These are phyloP conservation scores for Erebia ligea DNA, from an alignment of 2,888 invertebrate species.

Conservation along the genomic window DNA sequence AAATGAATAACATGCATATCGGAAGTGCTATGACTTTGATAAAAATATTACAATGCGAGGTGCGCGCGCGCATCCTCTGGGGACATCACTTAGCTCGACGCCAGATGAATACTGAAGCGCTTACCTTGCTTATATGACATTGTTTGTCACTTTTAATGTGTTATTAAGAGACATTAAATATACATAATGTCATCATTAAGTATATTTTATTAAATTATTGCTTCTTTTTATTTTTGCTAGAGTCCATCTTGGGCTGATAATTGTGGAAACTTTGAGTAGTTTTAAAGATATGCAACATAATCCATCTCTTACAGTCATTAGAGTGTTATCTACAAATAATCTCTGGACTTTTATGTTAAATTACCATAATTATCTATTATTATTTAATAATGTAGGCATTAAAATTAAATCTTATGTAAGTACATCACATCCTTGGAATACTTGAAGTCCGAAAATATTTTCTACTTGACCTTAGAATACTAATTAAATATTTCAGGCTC, in stretches of 20 bases:
- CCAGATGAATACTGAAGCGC: conserved; percentile 39
- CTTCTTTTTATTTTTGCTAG: neutral
- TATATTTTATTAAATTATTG: neutral
- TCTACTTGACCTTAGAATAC: no score
- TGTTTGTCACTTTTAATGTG: conserved; percentile 43
- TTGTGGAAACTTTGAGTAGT: neutral
- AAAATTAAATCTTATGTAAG: no score
- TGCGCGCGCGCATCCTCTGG: conserved; percentile 39
- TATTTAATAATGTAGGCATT: no score
- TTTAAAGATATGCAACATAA: neutral
- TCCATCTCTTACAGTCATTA: no score
- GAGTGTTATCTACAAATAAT: no score
- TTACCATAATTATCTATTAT: no score
- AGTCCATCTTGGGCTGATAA: neutral
- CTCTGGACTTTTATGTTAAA: no score
- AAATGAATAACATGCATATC: conserved; percentile 14
- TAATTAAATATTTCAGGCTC: no score
- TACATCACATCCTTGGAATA: no score
- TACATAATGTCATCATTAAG: neutral
- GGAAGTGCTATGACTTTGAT: conserved; percentile 39
- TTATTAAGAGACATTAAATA: conserved; percentile 33
- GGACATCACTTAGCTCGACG: conserved; percentile 41
- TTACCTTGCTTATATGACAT: conserved; percentile 46
- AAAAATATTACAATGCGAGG: conserved; percentile 38
- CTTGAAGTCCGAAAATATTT: no score